Evolutionary conservation across 1,140 invertebrate species (phyloP).

Genomic region (Drosophila burlai): DNA sequence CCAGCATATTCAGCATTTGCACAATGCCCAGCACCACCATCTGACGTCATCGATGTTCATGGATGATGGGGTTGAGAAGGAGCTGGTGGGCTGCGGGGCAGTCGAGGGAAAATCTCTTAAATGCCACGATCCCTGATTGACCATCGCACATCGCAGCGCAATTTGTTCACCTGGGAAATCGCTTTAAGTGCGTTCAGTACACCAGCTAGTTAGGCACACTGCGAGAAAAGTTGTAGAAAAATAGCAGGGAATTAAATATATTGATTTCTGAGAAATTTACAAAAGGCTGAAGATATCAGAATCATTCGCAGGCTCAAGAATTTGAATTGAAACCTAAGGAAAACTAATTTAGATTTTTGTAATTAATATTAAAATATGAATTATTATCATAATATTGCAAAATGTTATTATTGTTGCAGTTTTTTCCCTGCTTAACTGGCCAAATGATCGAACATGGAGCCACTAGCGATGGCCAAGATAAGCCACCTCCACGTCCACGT

Average conservation of each 20-base stretch:
- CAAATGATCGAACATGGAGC: slow-evolving; percentile 54
- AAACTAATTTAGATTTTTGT: neutral
- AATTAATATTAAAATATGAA: neutral
- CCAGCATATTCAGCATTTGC: slow-evolving; percentile 29
- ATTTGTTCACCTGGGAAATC: slow-evolving; percentile 57
- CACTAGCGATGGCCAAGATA: slow-evolving; percentile 67
- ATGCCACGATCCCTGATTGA: slow-evolving; percentile 51
- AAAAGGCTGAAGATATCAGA: neutral
- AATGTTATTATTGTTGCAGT: neutral
- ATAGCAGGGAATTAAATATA: neutral
- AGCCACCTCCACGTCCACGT: slow-evolving; percentile 44
- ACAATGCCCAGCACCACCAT: slow-evolving; percentile 31
- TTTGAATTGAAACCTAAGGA: neutral
- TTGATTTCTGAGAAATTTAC: neutral
- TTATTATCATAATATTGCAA: neutral
- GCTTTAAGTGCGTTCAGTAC: slow-evolving; percentile 69
- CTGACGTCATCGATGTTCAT: slow-evolving; percentile 38
- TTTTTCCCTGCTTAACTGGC: slow-evolving; percentile 18
- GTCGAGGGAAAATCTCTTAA: slow-evolving; percentile 16
- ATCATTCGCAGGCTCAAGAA: too few relatives aligned
- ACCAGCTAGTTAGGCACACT: slow-evolving; percentile 41
- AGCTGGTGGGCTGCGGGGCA: neutral
- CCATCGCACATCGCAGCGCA: slow-evolving; percentile 41
- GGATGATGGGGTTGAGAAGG: neutral
- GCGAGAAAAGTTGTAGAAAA: neutral